These are phyloP conservation scores for Brachionus sp. DNA, from an alignment of 1,140 invertebrate genomes.

Conservation along the genomic window DNA sequence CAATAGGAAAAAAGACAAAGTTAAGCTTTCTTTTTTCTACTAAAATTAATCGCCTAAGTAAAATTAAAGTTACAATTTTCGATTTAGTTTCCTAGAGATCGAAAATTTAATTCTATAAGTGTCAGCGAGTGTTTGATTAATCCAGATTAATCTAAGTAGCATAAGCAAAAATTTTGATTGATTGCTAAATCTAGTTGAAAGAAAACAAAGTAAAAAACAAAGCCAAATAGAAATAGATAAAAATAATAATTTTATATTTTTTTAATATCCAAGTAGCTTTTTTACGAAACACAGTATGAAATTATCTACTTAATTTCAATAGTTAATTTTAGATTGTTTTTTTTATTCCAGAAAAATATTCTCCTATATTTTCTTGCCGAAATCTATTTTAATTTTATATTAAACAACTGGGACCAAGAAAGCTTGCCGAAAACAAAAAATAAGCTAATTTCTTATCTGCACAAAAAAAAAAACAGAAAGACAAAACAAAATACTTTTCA, in stretches of 20 bases:
- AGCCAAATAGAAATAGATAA: not conserved
- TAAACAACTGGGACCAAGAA: not conserved
- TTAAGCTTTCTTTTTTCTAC: not conserved
- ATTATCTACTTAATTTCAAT: constrained; percentile 31
- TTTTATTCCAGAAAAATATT: not conserved
- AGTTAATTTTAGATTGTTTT: constrained; percentile 12
- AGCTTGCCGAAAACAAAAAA: not conserved
- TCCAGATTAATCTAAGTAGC: constrained; percentile 10
- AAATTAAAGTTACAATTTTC: not conserved
- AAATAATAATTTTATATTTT: not conserved
- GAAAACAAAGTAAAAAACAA: not conserved
- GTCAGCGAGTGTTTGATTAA: constrained; percentile 22
- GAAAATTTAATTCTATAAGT: not conserved
- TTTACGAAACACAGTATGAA: not conserved
- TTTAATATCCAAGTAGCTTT: not conserved
- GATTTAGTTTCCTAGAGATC: not conserved
- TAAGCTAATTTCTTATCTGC: not conserved
- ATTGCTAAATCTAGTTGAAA: constrained; percentile 1
- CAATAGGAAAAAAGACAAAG: not conserved
- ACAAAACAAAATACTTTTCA: not conserved
- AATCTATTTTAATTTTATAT: not conserved
- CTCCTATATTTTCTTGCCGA: not conserved
- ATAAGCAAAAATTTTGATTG: not conserved
- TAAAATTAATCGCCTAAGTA: not conserved
- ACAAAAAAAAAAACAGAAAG: not conserved